These are phyloP conservation scores for Nymphalis io DNA, from an alignment of 1,140 invertebrate species.

Conservation along the genomic window DNA sequence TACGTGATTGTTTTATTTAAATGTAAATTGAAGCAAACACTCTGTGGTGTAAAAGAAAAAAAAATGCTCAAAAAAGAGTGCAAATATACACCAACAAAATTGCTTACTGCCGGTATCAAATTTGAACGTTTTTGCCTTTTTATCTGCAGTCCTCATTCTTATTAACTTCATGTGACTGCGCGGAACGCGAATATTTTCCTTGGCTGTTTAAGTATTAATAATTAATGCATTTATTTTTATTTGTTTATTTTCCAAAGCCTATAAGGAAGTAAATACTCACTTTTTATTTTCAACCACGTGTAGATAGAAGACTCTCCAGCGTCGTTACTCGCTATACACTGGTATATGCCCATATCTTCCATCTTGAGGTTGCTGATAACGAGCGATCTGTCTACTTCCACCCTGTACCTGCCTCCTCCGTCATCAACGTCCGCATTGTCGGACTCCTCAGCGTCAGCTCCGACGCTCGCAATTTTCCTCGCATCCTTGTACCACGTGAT, in stretches of 20 bases:
- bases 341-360: slow-evolving; percentile 96
- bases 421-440: slow-evolving; percentile 73
- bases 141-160: slow-evolving; percentile 79
- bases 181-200: slow-evolving; percentile 65
- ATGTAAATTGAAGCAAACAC: slow-evolving; percentile 56
- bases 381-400: slow-evolving; percentile 90
- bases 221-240: slow-evolving; percentile 27
- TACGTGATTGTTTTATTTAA: neutral
- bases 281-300: slow-evolving; percentile 97
- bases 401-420: slow-evolving; percentile 80
- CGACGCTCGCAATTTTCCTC: slow-evolving; percentile 75
- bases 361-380: slow-evolving; percentile 91
- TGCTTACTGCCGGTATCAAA: slow-evolving; percentile 82
- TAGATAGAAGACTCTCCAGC: slow-evolving; percentile 94
- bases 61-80: slow-evolving; percentile 44
- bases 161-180: slow-evolving; percentile 80
- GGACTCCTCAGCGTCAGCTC: slow-evolving; percentile 64
- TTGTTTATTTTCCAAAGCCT: neutral
- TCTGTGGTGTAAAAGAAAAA: slow-evolving; percentile 57
- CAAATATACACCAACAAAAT: slow-evolving; percentile 49
- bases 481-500: slow-evolving; percentile 91
- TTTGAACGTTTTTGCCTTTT: slow-evolving; percentile 81
- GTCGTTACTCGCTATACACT: slow-evolving; percentile 94
- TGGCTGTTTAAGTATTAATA: slow-evolving; percentile 61
- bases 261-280: slow-evolving; percentile 84